Percentiles rank a stretch among this genome's conserved stretches.
phyloP scores from a whole-genome alignment of 2,797 vertebrate species.

The Silurus lanzhouensis region DNA sequence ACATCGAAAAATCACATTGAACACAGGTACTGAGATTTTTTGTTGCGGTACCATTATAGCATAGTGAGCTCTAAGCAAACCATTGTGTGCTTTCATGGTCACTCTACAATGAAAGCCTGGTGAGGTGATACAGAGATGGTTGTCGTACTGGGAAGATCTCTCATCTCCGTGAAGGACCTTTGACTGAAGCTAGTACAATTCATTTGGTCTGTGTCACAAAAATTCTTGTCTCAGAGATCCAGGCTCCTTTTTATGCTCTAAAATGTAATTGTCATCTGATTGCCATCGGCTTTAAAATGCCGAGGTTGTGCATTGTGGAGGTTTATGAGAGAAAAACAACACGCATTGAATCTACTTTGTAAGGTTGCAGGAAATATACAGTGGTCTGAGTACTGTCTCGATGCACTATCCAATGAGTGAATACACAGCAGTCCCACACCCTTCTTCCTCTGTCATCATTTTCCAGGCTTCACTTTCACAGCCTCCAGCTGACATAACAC shows the following conservation, averaged over 20 bases:
- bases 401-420: background rate
- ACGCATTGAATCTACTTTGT: background rate
- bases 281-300: too few relatives aligned
- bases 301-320: background rate
- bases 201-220: background rate
- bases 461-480: conserved; percentile 38
- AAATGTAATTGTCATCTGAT: background rate
- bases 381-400: background rate
- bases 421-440: conserved; percentile 12
- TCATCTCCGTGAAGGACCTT: background rate
- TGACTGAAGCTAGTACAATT: background rate
- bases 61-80: background rate
- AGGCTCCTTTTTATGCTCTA: too few relatives aligned
- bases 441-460: background rate
- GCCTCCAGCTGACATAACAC: conserved; percentile 70
- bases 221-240: background rate
- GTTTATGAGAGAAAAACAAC: background rate
- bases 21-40: background rate
- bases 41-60: background rate
- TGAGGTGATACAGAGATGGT: background rate
- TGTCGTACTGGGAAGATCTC: background rate
- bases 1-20: background rate
- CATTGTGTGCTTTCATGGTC: background rate
- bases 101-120: background rate
- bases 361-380: background rate